Evolutionary conservation across 2,888 invertebrate genomes (phyloP), one percentile per base, ranked within the genome.

Genomic region (Epirrhoe tristata): DNA sequence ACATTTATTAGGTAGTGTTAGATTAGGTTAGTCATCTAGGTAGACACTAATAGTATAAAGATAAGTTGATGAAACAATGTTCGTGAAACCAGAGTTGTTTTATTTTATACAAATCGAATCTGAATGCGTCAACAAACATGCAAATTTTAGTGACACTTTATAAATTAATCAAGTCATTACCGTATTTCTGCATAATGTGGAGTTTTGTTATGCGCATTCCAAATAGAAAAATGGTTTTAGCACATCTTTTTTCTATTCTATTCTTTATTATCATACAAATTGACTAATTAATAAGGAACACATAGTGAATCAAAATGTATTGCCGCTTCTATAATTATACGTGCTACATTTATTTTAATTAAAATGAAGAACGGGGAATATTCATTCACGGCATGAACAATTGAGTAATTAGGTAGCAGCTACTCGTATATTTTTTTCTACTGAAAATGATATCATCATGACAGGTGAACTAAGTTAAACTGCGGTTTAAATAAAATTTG

Each of bases 91-190:
- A 12, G 12, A 43, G 12, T 12, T 12, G 39, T 12, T 43, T 12
- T 57, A 57, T 64, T 64, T n/a, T 55, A 64, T 58, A 58, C 58
- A 39, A 64, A 64, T 58, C 36, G 36, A 48, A 64, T 12, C 43
- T 36, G 56, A 48, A 53, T 58, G 57, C 61, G 61, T 66, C 59
- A 65, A 8, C n/a, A 24, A 50, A 50, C 39, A 59, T 34, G 54
- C 52, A 58, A 48, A 53, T 58, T 48, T 54, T 58, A 58, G 48
- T 58, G 12, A 58, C 51, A 46, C n/a, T n/a, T 24, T 57, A n/a
- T 31, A 48, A 16, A 48, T 48, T 48, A 14, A 57, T 57, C 57
- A 57, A 46, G 1, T 57, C 8, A n/a, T 46, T 32, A 31, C 10
- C 32, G 57, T 55, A 46, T 43, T 43, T 43, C 39, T 43, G 39